Evolutionary conservation across 1,140 invertebrate genomes (phyloP).

Genomic region (Drosophila yakuba): DNA sequence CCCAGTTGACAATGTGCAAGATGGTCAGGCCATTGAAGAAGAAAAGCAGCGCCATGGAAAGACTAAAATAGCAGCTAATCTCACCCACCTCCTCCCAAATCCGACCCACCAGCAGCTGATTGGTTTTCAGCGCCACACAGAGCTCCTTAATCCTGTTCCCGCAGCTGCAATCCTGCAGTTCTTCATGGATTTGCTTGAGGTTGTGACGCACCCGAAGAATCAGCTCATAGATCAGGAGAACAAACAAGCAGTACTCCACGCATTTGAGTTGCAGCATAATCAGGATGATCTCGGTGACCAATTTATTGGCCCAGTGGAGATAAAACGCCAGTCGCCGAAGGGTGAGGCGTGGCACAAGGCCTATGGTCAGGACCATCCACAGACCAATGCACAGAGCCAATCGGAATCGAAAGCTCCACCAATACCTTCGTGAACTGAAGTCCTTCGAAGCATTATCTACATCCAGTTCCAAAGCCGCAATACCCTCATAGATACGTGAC

Average conservation of each 20-base stretch:
- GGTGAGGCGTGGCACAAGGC: conserved; percentile 11
- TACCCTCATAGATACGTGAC: conserved; percentile 30
- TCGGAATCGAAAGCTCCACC: conserved; percentile 19
- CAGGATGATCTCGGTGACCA: conserved; percentile 38
- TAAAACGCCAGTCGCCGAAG: background rate
- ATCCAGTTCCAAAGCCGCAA: conserved; percentile 32
- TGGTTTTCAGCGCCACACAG: conserved; percentile 40
- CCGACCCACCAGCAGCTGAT: conserved; percentile 44
- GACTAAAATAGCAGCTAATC: conserved; percentile 48
- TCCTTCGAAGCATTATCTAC: background rate
- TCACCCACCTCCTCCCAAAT: conserved; percentile 56
- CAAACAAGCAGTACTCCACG: conserved; percentile 54
- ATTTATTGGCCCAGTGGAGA: conserved; percentile 12
- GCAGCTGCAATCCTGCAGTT: conserved; percentile 37
- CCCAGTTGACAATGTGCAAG: conserved; percentile 63
- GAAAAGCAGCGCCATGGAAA: conserved; percentile 46
- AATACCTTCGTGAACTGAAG: background rate
- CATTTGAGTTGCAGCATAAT: conserved; percentile 33
- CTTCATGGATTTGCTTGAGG: conserved; percentile 31
- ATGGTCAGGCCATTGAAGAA: conserved; percentile 47
- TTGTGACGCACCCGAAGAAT: conserved; percentile 37
- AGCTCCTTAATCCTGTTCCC: conserved; percentile 30
- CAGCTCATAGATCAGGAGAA: conserved; percentile 47
- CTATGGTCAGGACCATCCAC: conserved; percentile 19
- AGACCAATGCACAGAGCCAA: conserved; percentile 22